Base-by-base conservation (phyloP, 2,797 vertebrate species). In the Amniataba percoides region DNA sequence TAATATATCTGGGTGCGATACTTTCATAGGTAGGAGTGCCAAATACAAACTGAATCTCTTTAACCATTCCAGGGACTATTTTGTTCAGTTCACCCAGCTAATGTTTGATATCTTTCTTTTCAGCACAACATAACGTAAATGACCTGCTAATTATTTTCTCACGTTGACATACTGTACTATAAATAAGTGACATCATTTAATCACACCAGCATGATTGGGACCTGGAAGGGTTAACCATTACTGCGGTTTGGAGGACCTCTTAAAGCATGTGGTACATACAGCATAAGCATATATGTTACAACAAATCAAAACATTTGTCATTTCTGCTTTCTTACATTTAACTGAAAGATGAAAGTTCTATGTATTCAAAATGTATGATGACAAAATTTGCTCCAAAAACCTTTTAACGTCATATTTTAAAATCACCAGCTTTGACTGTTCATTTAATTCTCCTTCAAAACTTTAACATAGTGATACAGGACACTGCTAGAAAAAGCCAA, bases 401-500 rank as follows among this genome's bases (percentile, higher is more conserved):
- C 39, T 69, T 43, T 31, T 36, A 36, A 36, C 13, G n/a, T 18
- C 2, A 0, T 4, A 10, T 69, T 14, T n/a, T 36, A 36, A 14
- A 25, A 52, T 45, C 12, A 65, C 10, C 43, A 39, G 27, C 45
- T 78, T 57, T 59, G 62, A 66, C 15, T 34, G 55, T 19, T 56
- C 27, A 45, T 56, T 52, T 18, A 57, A 45, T 66, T 71, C n/a
- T 45, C n/a, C 46, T 58, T 73, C 42, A 65, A 40, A 63, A 53
- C 31, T 36, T 70, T 34, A 39, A 74, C 63, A 78, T 67, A 67
- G 86, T 63, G 42, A 31, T 55, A 55, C 45, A 69, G 61, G 66
- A 77, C 71, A 70, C 43, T 51, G 69, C 48, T 66, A 42, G n/a
- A 75, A 71, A 71, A 84, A 69, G 56, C 21, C 40, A 60, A 21